phyloP scores from a whole-genome alignment of 2,797 vertebrate species.

The Tapera naevia region DNA sequence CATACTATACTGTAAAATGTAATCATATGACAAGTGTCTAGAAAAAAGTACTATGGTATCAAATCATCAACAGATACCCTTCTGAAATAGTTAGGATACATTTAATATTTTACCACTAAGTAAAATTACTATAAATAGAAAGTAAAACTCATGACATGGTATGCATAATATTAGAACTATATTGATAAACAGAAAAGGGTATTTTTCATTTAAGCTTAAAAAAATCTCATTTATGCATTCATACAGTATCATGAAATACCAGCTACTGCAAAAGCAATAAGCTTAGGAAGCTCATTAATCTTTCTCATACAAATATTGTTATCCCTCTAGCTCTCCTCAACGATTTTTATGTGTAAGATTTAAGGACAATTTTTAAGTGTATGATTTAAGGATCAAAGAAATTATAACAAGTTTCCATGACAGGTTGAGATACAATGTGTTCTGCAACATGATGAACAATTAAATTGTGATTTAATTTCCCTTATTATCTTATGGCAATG shows the following conservation, averaged over 20 bases:
- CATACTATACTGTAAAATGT: slow-evolving; percentile 61
- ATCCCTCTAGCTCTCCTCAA: slow-evolving; percentile 19
- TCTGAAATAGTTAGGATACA: background rate
- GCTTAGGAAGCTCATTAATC: slow-evolving; percentile 32
- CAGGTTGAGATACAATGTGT: slow-evolving; percentile 19
- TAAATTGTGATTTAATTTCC: slow-evolving; percentile 41
- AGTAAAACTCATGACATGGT: background rate
- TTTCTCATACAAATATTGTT: slow-evolving; percentile 45
- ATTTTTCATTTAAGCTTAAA: background rate
- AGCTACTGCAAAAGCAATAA: slow-evolving; percentile 15
- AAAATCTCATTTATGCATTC: background rate
- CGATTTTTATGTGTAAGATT: background rate
- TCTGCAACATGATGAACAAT: slow-evolving; percentile 12
- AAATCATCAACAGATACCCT: slow-evolving; percentile 15
- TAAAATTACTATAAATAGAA: slow-evolving; percentile 29
- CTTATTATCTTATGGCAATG: slow-evolving; percentile 27
- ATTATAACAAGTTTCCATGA: slow-evolving; percentile 32
- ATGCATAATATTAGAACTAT: background rate
- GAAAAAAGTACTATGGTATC: slow-evolving; percentile 17
- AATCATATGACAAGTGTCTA: slow-evolving; percentile 48
- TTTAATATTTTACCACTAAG: background rate
- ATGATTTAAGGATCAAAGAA: slow-evolving; percentile 33
- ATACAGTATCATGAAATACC: slow-evolving; percentile 15
- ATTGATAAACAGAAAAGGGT: background rate
- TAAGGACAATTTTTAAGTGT: too few species aligned